These are phyloP conservation scores for Suncus etruscus DNA, from an alignment of 2,113 vertebrate species.

Conservation along the genomic window DNA sequence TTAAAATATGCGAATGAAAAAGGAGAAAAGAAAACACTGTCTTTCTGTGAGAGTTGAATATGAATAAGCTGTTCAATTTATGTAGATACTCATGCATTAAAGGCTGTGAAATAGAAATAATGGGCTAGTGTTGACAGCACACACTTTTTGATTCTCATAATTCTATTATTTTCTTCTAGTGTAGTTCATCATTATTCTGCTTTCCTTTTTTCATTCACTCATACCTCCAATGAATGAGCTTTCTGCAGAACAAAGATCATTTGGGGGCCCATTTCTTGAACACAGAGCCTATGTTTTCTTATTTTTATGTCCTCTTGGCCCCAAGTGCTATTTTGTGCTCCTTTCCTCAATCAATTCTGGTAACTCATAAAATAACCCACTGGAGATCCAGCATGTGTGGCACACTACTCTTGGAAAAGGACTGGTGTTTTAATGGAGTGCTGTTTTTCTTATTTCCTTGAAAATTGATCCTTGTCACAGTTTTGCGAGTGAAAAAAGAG, in stretches of 20 bases:
- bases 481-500: background rate
- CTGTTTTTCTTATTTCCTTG: conserved; percentile 49
- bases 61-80: conserved; percentile 5
- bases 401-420: background rate
- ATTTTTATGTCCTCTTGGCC: background rate
- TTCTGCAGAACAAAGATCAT: background rate
- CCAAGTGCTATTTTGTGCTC: rapidly evolving
- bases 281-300: background rate
- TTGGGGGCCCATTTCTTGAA: background rate
- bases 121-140: background rate
- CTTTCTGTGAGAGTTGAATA: background rate
- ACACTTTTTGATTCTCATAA: conserved; percentile 30
- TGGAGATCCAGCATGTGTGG: background rate
- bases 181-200: background rate
- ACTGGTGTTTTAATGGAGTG: background rate
- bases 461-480: background rate
- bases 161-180: background rate
- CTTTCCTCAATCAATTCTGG: background rate
- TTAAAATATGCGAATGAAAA: conserved; percentile 62
- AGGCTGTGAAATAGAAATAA: background rate
- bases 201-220: background rate
- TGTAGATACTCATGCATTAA: background rate
- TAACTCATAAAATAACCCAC: background rate
- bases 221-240: background rate
- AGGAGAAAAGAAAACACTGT: conserved; percentile 12